These are phyloP conservation scores for Spicauda simplicius DNA, from an alignment of 2,888 invertebrate genomes.

Conservation along the genomic window DNA sequence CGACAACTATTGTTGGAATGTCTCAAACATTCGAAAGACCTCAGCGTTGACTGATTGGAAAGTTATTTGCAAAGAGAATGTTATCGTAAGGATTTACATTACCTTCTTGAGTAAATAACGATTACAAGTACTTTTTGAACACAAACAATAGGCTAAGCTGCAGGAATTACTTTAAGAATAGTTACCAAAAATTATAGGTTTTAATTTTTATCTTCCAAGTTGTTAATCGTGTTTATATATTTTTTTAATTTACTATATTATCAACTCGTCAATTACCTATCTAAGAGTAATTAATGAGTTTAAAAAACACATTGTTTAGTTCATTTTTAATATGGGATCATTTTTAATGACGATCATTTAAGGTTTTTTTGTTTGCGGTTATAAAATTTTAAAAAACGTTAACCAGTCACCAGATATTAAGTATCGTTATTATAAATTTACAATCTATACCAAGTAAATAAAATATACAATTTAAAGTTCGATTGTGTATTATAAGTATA, in stretches of 20 bases:
- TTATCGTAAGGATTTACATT: constrained; percentile 28
- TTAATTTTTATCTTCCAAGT: not conserved
- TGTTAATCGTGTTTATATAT: not conserved
- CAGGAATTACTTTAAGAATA: not conserved
- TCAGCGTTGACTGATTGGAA: constrained; percentile 37
- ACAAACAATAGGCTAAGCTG: not conserved
- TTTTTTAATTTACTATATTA: not conserved
- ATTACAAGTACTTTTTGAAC: constrained; percentile 7
- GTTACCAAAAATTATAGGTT: not conserved
- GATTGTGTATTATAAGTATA: too few species aligned
- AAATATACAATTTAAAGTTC: too few species aligned
- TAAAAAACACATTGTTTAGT: constrained; percentile 3
- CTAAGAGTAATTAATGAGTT: not conserved
- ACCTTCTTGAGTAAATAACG: constrained; percentile 19
- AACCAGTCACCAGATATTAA: too few species aligned
- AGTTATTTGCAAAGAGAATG: constrained; percentile 39
- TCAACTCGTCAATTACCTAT: not conserved
- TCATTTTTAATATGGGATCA: not conserved
- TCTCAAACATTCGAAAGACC: constrained; percentile 39
- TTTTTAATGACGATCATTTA: not conserved
- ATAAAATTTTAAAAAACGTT: too few species aligned
- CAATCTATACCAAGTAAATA: too few species aligned
- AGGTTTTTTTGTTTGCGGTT: too few species aligned
- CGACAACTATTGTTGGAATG: constrained; percentile 45
- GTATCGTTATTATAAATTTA: too few species aligned